Conservation (phyloP, 2,888 invertebrate species). For the Barypeithes pellucidus region DNA sequence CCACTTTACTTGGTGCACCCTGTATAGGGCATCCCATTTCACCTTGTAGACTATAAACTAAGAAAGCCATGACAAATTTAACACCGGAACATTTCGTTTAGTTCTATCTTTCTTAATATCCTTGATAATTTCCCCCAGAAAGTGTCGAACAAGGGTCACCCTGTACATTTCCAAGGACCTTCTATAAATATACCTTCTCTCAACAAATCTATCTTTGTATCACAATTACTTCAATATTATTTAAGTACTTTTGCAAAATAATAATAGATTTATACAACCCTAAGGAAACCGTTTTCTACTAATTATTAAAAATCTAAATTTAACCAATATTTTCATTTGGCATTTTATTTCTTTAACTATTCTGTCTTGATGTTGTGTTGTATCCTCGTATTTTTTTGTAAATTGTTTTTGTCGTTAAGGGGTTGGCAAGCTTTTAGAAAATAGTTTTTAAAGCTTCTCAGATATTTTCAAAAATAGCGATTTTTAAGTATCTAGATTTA, state of each 20-base stretch:
- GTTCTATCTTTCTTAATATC: too few relatives aligned
- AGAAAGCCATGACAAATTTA: too few relatives aligned
- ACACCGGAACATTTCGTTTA: too few relatives aligned
- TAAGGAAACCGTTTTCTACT: neutral
- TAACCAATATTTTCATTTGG: constrained; percentile 15
- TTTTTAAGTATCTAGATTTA: constrained; percentile 28
- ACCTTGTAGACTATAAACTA: too few relatives aligned
- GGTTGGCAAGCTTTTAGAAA: constrained; percentile 70
- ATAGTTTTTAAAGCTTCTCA: constrained; percentile 42
- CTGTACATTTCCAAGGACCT: too few relatives aligned
- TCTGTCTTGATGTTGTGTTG: constrained; percentile 68
- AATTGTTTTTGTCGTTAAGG: constrained; percentile 67
- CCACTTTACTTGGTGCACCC: too few relatives aligned
- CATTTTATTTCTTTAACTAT: constrained; percentile 37
- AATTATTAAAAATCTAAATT: neutral
- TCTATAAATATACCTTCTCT: too few relatives aligned
- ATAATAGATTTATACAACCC: neutral
- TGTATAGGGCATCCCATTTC: too few relatives aligned
- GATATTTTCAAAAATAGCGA: constrained; percentile 51
- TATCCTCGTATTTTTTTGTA: constrained; percentile 71
- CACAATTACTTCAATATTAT: constrained; percentile 9
- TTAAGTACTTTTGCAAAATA: constrained; percentile 16
- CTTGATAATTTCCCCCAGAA: too few relatives aligned
- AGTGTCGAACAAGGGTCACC: too few relatives aligned
- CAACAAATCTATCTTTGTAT: neutral